These are phyloP conservation scores for Tapirus indicus DNA, from an alignment of 2,797 vertebrate species.

Conservation along the genomic window DNA sequence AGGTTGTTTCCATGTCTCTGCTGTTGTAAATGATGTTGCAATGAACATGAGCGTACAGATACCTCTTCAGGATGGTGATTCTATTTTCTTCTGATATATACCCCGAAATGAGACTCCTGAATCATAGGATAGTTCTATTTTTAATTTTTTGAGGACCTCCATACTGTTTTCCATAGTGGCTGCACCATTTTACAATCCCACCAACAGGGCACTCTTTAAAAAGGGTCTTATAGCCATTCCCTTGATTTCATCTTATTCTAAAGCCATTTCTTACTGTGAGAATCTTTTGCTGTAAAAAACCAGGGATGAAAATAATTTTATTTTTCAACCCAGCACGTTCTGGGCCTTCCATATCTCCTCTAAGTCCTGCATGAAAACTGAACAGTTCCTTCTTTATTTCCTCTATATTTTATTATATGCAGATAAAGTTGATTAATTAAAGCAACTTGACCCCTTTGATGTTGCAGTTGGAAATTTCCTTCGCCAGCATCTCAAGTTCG, in stretches of 20 bases:
- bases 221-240: not conserved
- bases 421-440: not conserved
- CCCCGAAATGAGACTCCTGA: not conserved
- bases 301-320: not conserved
- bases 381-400: not conserved
- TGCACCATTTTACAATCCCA: not conserved
- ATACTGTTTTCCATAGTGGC: not conserved
- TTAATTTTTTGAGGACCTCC: not conserved
- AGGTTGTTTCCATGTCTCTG: not conserved
- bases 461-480: not conserved
- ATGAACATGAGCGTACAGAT: not conserved
- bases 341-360: not conserved
- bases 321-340: not conserved
- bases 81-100: not conserved
- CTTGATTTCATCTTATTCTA: not conserved
- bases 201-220: not conserved
- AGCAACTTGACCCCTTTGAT: not conserved
- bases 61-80: not conserved
- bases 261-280: not conserved
- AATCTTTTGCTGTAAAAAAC: not conserved
- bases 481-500: not conserved
- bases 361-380: not conserved
- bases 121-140: not conserved
- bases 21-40: not conserved
- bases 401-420: not conserved